phyloP scores from a whole-genome alignment of 23 tunicate species.

The Corella eumyota region DNA sequence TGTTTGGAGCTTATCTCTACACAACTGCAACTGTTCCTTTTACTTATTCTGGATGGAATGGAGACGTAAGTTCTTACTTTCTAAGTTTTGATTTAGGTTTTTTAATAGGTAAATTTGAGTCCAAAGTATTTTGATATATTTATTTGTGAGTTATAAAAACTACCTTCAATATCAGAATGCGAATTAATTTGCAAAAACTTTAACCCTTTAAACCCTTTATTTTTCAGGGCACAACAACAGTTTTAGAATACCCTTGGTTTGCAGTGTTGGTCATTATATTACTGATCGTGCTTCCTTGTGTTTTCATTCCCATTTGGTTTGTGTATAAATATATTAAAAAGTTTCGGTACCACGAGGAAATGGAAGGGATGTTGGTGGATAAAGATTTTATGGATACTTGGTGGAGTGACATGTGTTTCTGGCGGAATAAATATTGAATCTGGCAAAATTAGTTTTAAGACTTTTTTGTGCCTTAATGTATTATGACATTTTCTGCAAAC shows the following conservation, averaged over 20 bases:
- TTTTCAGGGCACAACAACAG: slow-evolving; percentile 32
- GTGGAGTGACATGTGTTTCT: too few relatives aligned
- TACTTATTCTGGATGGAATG: slow-evolving; percentile 39
- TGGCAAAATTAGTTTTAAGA: too few relatives aligned
- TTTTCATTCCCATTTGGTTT: slow-evolving; percentile 68
- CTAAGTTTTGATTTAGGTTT: not conserved
- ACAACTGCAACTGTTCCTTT: slow-evolving; percentile 34
- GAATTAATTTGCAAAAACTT: too few relatives aligned
- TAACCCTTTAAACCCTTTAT: too few relatives aligned
- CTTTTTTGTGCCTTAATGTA: too few relatives aligned
- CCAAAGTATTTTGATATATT: not conserved
- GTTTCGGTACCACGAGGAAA: slow-evolving; percentile 6
- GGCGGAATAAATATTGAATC: too few relatives aligned
- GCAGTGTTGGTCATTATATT: slow-evolving; percentile 61
- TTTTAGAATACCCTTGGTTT: slow-evolving; percentile 47
- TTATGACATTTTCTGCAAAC: too few relatives aligned
- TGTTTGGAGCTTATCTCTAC: slow-evolving; percentile 69
- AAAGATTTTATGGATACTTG: too few relatives aligned
- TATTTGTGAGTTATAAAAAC: not conserved
- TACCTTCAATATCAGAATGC: too few relatives aligned
- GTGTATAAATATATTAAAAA: slow-evolving; percentile 16
- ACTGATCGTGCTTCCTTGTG: slow-evolving; percentile 46
- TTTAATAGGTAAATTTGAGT: not conserved
- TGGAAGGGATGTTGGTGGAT: slow-evolving; percentile 55
- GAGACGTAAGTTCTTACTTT: slow-evolving; percentile 31